These are phyloP conservation scores for Drosophila setosimentum DNA, from an alignment of 2,888 invertebrate species.

Conservation along the genomic window DNA sequence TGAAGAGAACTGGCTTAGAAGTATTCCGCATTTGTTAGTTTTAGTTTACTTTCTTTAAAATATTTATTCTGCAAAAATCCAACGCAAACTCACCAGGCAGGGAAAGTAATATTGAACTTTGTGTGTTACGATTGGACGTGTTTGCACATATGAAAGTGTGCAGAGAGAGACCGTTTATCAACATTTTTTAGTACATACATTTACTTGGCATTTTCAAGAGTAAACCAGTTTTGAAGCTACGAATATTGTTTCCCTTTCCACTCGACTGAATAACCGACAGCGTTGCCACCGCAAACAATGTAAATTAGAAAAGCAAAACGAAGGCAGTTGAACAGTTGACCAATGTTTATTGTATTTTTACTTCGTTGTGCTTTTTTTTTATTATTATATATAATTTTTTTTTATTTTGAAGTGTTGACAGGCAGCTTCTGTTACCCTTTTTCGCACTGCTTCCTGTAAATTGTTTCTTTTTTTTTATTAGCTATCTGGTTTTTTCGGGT, in stretches of 20 bases:
- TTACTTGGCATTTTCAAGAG: slow-evolving; percentile 28
- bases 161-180: slow-evolving; percentile 1
- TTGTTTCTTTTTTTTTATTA: slow-evolving; percentile 35
- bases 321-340: slow-evolving; percentile 56
- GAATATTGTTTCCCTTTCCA: slow-evolving; percentile 44
- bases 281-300: slow-evolving; percentile 70
- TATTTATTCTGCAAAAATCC: neutral
- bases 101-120: neutral
- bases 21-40: neutral
- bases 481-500: slow-evolving; percentile 45
- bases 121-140: neutral
- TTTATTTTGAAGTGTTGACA: slow-evolving; percentile 64
- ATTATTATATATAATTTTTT: slow-evolving; percentile 4
- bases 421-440: slow-evolving; percentile 37
- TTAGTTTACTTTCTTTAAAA: neutral
- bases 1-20: neutral
- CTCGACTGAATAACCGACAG: slow-evolving; percentile 30
- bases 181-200: slow-evolving; percentile 19
- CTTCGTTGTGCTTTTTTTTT: neutral
- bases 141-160: slow-evolving; percentile 4
- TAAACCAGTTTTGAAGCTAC: slow-evolving; percentile 26
- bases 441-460: slow-evolving; percentile 16
- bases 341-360: slow-evolving; percentile 43
- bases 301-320: slow-evolving; percentile 77
- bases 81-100: neutral